Base-by-base conservation (phyloP, 2,888 invertebrate species). In the Cantharis nigra region DNA sequence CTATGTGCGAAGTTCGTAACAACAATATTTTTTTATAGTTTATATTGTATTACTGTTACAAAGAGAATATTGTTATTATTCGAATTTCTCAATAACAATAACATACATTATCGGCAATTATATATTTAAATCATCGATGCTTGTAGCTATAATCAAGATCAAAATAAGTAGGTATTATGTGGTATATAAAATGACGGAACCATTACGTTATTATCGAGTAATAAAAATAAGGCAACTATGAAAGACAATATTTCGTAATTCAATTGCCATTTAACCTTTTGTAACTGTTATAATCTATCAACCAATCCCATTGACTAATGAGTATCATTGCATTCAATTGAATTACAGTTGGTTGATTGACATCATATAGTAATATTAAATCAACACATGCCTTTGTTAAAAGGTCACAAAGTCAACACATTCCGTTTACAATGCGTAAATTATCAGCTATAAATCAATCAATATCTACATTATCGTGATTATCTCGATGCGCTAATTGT, bases 391-490 rank as follows among this genome's bases (percentile, higher is more conserved):
- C 69, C 79, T 78, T 81, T 80, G 80, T 82, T 82, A 80, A 79
- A 81, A 81, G 79, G 81, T 81, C 79, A 77, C 78, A 69, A 76
- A 77, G 80, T 82, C 80, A 81, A 78, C 80, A 79, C 81, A 75
- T 76, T 76, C 79, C 79, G 76, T 78, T 81, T 79, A 74, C 69
- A 75, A 76, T 78, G 72, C 76, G 77, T 82, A 80, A 80, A 82
- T 81, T 80, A 80, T 80, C 78, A 79, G 64, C 79, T 76, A 82
- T 83, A 83, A 82, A 83, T 83, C 83, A 82, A 82, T 83, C 81
- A 82, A 67, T 72, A 63, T 67, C 72, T 63, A 67, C 72, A 75
- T 75, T 72, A 72, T 75, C 72, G 69, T 78, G 75, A 78, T 78
- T 78, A 75, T 75, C 72, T 72, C 18, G 71, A 75, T 77, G 69